Percentiles rank a stretch among this genome's conserved stretches.
Conservation (phyloP, 2,797 vertebrate species). For the Syncerus caffer region DNA sequence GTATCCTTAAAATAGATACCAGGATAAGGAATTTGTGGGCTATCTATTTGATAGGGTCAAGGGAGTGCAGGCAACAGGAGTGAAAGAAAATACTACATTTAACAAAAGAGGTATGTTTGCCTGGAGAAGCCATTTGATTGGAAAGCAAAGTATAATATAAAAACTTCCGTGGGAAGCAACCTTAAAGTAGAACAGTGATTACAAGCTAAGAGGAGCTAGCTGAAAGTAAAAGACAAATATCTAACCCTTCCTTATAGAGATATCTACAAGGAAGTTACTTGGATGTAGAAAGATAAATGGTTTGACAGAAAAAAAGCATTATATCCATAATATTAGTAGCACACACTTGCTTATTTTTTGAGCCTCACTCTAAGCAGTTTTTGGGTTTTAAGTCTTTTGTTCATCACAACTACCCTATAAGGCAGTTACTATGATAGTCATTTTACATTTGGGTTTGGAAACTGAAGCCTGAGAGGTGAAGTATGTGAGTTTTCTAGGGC, state of each 20-base stretch:
- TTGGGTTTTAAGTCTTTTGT: slow-evolving; percentile 1
- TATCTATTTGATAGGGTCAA: slow-evolving; percentile 70
- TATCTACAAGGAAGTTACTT: not conserved
- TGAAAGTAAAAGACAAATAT: slow-evolving; percentile 62
- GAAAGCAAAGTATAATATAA: slow-evolving; percentile 65
- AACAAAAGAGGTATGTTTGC: slow-evolving; percentile 60
- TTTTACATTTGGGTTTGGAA: not conserved
- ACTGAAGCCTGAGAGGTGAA: not conserved
- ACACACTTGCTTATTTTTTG: not conserved
- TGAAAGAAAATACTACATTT: slow-evolving; percentile 71
- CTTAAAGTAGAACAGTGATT: slow-evolving; percentile 43
- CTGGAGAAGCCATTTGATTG: slow-evolving; percentile 51
- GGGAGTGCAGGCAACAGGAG: slow-evolving; percentile 49
- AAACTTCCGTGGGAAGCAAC: slow-evolving; percentile 49
- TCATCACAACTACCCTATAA: not conserved
- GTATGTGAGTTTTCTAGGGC: not conserved
- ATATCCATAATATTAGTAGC: not conserved
- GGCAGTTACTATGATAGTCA: not conserved
- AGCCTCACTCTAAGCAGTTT: not conserved
- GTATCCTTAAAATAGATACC: slow-evolving; percentile 73
- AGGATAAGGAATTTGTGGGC: slow-evolving; percentile 50
- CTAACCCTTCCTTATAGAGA: not conserved
- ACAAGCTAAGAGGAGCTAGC: slow-evolving; percentile 35
- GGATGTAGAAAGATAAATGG: not conserved
- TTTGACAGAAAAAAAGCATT: not conserved